Conservation (phyloP, 2,797 vertebrate species). For the Anas acuta region DNA sequence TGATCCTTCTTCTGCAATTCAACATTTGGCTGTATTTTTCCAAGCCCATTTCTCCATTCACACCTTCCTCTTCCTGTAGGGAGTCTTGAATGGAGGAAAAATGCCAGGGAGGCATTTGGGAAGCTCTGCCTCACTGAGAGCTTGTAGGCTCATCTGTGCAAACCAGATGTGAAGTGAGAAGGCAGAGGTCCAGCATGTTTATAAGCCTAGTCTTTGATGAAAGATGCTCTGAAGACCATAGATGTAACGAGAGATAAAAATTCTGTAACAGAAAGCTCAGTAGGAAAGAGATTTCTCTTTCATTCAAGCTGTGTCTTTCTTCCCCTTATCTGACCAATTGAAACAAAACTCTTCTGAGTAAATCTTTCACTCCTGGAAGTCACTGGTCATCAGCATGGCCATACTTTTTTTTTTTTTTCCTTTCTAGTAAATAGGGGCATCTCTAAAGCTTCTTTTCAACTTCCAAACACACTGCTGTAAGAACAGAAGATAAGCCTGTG, state of each 20-base stretch:
- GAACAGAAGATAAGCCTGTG: neutral
- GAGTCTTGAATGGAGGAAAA: neutral
- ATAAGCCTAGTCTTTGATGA: neutral
- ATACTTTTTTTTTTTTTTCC: no score
- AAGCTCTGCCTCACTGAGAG: neutral
- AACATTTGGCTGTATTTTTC: neutral
- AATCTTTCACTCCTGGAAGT: neutral
- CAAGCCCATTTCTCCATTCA: neutral
- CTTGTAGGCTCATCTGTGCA: neutral
- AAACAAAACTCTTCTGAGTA: neutral
- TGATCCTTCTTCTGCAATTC: neutral
- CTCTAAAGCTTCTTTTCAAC: neutral
- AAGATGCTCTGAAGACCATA: neutral
- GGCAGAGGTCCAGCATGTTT: neutral
- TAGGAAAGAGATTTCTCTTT: neutral
- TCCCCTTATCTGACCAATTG: neutral
- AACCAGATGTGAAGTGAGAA: neutral
- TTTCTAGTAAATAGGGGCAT: neutral
- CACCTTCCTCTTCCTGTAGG: neutral
- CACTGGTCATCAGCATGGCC: neutral
- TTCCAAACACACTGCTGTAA: neutral
- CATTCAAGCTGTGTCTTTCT: neutral
- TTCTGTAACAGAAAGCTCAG: neutral
- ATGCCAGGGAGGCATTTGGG: fast-evolving
- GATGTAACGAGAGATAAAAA: neutral